Base-by-base conservation (phyloP, 2,888 invertebrate species). In the Drosophila kambysellisi region DNA sequence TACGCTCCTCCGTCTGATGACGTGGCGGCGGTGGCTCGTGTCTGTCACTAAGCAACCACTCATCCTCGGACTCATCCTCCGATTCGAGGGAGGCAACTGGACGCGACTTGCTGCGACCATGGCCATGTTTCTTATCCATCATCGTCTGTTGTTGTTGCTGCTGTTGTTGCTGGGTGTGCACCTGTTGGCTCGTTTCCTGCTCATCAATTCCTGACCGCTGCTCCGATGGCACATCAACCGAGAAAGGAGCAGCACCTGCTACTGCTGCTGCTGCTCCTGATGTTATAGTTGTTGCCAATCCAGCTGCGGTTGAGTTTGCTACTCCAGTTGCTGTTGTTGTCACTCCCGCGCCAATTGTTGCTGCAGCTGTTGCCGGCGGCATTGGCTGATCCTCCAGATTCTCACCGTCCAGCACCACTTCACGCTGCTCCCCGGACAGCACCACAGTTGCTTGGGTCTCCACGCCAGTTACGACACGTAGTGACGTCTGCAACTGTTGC, bases 341-440 rank as follows among this genome's bases (percentile, higher is more conserved):
- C 68, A 67, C 60, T 63, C 58, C 58, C 32, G 20, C n/a, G 51
- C 69, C 43, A 41, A 25, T 20, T 33, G 51, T 33, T 17, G 56
- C 33, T 43, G 48, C 12, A 15, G 53, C 30, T 62, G 72, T 7
- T 62, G 66, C 1, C 60, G 51, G 70, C 11, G 41, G 12, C 39
- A 15, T 11, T 20, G 76, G 37, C n/a, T 92, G 91, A 82, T 93
- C 93, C 74, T 93, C 93, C n/a, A 93, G 74, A 87, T 95, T 95
- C 84, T 95, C 95, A 0, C 95, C 95, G 81, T 95, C 95, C 92
- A 95, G 93, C 50, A 94, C 94, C 15, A 94, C 91, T 84, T 95
- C 95, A 41, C 95, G 92, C 74, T 94, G 95, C 60, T 92, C 92
- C 0, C 83, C 81, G 2, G 72, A 77, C 6, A 82, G 77, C 70